phyloP scores from a whole-genome alignment of 1,140 invertebrate genomes.

The Drosophila nasuta region DNA sequence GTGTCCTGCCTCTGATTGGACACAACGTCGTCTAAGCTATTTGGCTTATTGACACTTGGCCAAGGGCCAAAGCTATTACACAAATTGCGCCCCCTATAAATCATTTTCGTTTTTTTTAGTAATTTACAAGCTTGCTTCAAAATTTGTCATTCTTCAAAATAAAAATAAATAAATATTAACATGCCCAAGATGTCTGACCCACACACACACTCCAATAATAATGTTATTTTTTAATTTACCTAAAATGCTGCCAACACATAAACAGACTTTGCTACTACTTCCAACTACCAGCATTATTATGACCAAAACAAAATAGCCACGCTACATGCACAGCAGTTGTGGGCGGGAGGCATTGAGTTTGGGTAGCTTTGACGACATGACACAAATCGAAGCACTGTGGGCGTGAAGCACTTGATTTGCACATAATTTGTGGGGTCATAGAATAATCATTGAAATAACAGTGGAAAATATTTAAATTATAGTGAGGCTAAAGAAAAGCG shows the following conservation, averaged over 20 bases:
- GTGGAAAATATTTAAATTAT: too few relatives aligned
- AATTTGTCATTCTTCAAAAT: slow-evolving; percentile 14
- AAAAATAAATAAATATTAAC: slow-evolving; percentile 33
- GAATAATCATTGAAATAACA: background rate
- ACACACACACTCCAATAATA: slow-evolving; percentile 37
- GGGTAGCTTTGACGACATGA: background rate
- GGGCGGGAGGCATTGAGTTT: background rate
- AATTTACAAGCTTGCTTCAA: slow-evolving; percentile 33
- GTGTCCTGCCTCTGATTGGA: slow-evolving; percentile 33
- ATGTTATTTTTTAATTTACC: slow-evolving; percentile 80
- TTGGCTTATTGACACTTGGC: slow-evolving; percentile 68
- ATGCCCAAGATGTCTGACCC: background rate
- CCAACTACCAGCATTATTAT: slow-evolving; percentile 29
- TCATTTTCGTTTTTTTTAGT: slow-evolving; percentile 16
- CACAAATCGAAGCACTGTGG: slow-evolving; percentile 24
- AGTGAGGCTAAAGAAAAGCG: too few relatives aligned
- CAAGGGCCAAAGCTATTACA: slow-evolving; percentile 52
- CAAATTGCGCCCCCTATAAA: slow-evolving; percentile 52
- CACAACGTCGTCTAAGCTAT: slow-evolving; percentile 13
- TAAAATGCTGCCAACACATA: slow-evolving; percentile 60
- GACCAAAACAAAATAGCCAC: slow-evolving; percentile 45
- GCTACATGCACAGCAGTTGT: slow-evolving; percentile 7
- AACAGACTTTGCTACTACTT: background rate
- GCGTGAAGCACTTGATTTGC: background rate
- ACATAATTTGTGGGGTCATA: background rate